A percentile compares a stretch with the other conserved stretches of the same genome.
Evolutionary conservation across 2,797 vertebrate species (phyloP).

Genomic region (Cygnus olor): DNA sequence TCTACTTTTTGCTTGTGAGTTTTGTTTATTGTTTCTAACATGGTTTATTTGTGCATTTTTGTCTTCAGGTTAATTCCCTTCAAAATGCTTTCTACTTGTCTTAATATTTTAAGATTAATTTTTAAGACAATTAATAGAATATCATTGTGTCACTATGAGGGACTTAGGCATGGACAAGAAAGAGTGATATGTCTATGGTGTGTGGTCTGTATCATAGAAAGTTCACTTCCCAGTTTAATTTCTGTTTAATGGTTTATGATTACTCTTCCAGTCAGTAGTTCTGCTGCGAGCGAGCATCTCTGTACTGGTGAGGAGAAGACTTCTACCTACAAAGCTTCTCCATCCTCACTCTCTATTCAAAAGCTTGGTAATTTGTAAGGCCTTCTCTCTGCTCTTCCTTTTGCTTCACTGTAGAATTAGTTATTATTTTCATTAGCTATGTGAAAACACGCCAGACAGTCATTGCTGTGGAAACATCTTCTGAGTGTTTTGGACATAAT

Average conservation of each 20-base stretch:
- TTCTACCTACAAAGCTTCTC: neutral
- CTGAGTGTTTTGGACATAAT: neutral
- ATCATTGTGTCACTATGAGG: neutral
- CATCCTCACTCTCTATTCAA: neutral
- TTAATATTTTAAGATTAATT: neutral
- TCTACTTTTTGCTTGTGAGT: neutral
- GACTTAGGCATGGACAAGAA: neutral
- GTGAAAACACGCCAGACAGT: neutral
- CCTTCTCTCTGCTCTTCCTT: neutral
- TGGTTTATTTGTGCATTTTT: neutral
- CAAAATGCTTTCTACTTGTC: neutral
- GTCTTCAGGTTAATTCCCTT: neutral
- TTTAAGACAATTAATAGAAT: neutral
- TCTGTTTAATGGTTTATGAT: neutral
- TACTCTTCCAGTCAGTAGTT: neutral
- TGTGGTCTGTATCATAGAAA: neutral
- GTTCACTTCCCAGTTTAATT: neutral
- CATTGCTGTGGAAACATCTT: neutral
- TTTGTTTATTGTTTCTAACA: neutral
- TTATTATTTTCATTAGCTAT: constrained; percentile 15
- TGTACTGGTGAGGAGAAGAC: neutral
- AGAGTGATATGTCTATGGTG: accelerated
- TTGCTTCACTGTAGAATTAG: constrained; percentile 9
- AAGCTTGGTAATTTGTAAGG: neutral
- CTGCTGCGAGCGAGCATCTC: neutral